Percentiles rank a stretch among this genome's conserved stretches.
Conservation (phyloP, 2,797 vertebrate species). For the Enteromius treurensis region DNA sequence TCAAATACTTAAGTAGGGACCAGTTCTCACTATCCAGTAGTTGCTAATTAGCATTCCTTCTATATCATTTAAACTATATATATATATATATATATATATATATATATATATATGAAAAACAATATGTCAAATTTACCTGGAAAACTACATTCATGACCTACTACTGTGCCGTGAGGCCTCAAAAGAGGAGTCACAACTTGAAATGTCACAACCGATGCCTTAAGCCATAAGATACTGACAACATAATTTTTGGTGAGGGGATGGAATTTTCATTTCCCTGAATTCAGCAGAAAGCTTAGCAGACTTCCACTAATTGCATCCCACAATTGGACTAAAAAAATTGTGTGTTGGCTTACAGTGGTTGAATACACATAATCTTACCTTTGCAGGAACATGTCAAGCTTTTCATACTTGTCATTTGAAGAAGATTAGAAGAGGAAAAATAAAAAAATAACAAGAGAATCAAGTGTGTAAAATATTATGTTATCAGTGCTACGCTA, state of each 20-base stretch:
- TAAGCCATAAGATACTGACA: neutral
- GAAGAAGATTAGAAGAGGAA: neutral
- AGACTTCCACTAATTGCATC: constrained; percentile 1
- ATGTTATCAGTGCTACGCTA: no score
- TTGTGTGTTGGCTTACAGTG: neutral
- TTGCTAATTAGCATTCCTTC: no score
- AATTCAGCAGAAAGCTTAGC: neutral
- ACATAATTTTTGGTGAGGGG: neutral
- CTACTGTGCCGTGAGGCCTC: neutral
- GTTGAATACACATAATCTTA: constrained; percentile 13
- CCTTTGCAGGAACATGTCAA: constrained; percentile 56
- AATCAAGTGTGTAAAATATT: no score
- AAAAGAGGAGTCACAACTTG: neutral
- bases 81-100: no score
- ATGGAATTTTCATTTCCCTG: neutral
- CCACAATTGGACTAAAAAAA: neutral
- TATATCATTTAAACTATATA: no score
- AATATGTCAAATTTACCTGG: neutral
- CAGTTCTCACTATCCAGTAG: neutral
- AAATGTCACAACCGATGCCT: neutral
- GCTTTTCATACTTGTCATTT: constrained; percentile 31
- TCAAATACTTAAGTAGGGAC: neutral
- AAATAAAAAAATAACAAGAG: no score
- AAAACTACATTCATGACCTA: neutral
- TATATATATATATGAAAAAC: neutral